These are phyloP conservation scores for Ophion obscuratus DNA, from an alignment of 2,888 invertebrate species.

Conservation along the genomic window DNA sequence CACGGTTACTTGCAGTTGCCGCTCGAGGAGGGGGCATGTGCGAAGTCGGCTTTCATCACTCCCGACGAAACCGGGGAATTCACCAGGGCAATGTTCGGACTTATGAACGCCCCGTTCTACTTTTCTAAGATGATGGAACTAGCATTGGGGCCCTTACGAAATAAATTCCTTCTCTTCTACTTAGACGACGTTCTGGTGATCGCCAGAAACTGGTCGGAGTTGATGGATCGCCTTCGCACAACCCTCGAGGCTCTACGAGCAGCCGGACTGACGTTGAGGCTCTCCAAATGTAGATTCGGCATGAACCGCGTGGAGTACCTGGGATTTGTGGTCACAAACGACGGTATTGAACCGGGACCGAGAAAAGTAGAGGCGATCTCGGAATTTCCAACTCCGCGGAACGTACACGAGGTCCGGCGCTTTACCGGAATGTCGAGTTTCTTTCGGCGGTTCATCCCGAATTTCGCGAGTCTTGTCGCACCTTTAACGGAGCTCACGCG, in stretches of 20 bases:
- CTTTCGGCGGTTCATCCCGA: conserved; percentile 57
- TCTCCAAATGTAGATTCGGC: conserved; percentile 9
- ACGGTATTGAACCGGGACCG: conserved; percentile 67
- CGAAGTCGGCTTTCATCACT: conserved; percentile 79
- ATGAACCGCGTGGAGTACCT: conserved; percentile 71
- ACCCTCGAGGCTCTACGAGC: conserved; percentile 3
- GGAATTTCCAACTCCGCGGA: conserved; percentile 47
- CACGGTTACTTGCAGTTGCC: conserved; percentile 77
- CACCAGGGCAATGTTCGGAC: conserved; percentile 80
- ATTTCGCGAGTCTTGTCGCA: conserved; percentile 48
- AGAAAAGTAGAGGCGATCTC: conserved; percentile 62
- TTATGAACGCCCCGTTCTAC: conserved; percentile 79
- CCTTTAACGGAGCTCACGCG: conserved; percentile 43
- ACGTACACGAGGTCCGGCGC: conserved; percentile 53
- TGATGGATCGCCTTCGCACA: conserved; percentile 14
- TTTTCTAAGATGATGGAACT: conserved; percentile 79
- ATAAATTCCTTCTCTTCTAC: conserved; percentile 50
- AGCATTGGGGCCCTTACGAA: conserved; percentile 59
- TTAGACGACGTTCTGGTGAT: conserved; percentile 72
- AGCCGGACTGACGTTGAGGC: conserved; percentile 2
- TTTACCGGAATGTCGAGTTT: conserved; percentile 62
- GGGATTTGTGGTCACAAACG: conserved; percentile 72
- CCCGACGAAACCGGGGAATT: conserved; percentile 79
- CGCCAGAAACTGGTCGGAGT: conserved; percentile 63
- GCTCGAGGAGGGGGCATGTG: conserved; percentile 72